Evolutionary conservation across 2,797 vertebrate species (phyloP).

Genomic region (Amblyraja radiata): DNA sequence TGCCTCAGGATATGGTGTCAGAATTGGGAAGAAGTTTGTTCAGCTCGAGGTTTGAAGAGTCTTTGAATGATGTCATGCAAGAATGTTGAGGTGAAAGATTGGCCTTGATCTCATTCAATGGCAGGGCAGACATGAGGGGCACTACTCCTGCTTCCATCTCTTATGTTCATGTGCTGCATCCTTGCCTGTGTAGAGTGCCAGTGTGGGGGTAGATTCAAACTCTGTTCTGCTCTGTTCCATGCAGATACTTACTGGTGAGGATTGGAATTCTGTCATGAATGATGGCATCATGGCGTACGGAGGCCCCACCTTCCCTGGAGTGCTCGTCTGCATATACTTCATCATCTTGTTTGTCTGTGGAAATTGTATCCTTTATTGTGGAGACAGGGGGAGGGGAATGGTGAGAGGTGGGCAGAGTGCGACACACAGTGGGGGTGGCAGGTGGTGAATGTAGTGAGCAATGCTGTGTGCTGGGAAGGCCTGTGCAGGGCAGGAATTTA

Average conservation of each 20-base stretch:
- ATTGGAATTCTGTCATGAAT: slow-evolving; percentile 91
- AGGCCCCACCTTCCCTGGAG: slow-evolving; percentile 81
- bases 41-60: too few species aligned
- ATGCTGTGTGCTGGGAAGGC: not conserved
- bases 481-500: not conserved
- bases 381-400: not conserved
- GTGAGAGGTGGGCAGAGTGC: not conserved
- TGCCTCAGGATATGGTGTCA: too few species aligned
- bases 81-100: too few species aligned
- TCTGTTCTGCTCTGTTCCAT: not conserved
- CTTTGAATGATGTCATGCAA: too few species aligned
- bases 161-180: not conserved
- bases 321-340: slow-evolving; percentile 89
- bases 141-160: too few species aligned
- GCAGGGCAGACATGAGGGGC: too few species aligned
- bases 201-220: not conserved
- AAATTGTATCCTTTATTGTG: slow-evolving; percentile 82
- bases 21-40: too few species aligned
- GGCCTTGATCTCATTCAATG: too few species aligned
- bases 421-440: not conserved
- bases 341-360: slow-evolving; percentile 87
- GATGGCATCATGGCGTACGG: slow-evolving; percentile 91
- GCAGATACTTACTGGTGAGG: slow-evolving; percentile 89
- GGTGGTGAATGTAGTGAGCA: not conserved
- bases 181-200: not conserved